Evolutionary conservation across 2,888 invertebrate species (phyloP), one percentile per base, ranked within the genome.

Genomic region (Heliconius erato): DNA sequence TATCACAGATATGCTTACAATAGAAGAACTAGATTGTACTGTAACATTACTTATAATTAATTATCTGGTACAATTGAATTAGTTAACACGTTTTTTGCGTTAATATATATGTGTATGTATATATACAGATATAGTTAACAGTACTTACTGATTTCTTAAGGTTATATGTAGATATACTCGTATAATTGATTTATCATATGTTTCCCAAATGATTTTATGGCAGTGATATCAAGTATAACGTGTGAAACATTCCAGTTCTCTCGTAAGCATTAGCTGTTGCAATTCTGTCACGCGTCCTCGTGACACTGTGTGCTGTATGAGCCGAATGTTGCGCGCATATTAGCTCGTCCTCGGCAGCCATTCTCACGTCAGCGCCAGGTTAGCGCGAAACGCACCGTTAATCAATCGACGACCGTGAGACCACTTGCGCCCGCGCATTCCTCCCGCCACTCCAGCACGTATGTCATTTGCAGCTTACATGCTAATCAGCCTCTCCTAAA

Each of bases 341-440:
- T 89, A 89, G 87, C 89, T 87, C 88, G 88, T 87, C 74, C 35
- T 35, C 63, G 49, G 26, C 85, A 87, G 85, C 86, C 87, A 88
- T 91, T 92, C 91, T 90, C 92, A 91, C 92, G 92, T 91, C 88
- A 87, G 79, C 86, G 86, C 79, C 87, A 59, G 87, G 88, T 87
- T 90, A 88, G 90, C 89, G 90, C 88, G 90, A 89, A 91, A 87
- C 89, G 88, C 91, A 91, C 92, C 92, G 92, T 91, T 92, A 93
- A 93, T 92, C 92, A 93, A 92, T 92, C 92, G 92, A 85, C 81
- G 85, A 85, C 91, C 93, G 93, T 93, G 93, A 93, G 93, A 93
- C 78, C 65, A 89, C 91, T 89, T 89, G 91, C 91, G 88, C 79
- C 83, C 74, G 80, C 84, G 82, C 85, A 83, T 82, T 80, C 81